Conservation (phyloP, 2,888 invertebrate genomes). For the Salticus scenicus region DNA sequence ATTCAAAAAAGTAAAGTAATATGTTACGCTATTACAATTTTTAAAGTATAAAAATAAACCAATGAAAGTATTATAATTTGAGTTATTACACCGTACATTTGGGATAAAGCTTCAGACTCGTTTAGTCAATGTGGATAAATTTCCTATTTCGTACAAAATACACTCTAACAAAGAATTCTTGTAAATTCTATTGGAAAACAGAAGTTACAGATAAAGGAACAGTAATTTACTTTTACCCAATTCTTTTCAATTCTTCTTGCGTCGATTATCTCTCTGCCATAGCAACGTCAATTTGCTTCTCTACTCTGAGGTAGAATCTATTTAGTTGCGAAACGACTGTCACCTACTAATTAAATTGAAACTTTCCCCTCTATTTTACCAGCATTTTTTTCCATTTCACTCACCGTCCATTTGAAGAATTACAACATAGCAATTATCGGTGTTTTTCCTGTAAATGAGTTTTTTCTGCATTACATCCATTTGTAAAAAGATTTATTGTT, state of each 20-base stretch:
- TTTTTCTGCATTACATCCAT: neutral
- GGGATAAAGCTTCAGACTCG: too few species aligned
- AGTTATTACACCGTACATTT: too few species aligned
- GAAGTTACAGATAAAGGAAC: neutral
- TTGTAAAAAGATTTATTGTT: too few species aligned
- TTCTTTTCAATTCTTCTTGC: neutral
- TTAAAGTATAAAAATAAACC: too few species aligned
- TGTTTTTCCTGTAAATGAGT: neutral
- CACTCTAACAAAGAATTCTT: too few species aligned
- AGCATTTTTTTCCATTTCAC: neutral
- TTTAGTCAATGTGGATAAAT: too few species aligned
- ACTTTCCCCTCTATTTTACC: neutral
- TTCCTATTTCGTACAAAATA: too few species aligned
- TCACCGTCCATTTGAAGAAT: neutral
- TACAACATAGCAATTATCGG: conserved; percentile 3
- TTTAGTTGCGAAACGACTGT: conserved; percentile 11
- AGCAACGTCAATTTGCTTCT: neutral
- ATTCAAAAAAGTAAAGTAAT: too few species aligned
- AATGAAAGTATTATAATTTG: too few species aligned
- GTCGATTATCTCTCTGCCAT: neutral
- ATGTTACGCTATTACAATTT: too few species aligned
- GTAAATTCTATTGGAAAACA: neutral
- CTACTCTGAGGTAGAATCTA: neutral
- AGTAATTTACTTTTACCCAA: neutral
- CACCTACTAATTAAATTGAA: conserved; percentile 19